Base-by-base conservation (phyloP, 2,797 vertebrate species). In the Jordanella pulchra region DNA sequence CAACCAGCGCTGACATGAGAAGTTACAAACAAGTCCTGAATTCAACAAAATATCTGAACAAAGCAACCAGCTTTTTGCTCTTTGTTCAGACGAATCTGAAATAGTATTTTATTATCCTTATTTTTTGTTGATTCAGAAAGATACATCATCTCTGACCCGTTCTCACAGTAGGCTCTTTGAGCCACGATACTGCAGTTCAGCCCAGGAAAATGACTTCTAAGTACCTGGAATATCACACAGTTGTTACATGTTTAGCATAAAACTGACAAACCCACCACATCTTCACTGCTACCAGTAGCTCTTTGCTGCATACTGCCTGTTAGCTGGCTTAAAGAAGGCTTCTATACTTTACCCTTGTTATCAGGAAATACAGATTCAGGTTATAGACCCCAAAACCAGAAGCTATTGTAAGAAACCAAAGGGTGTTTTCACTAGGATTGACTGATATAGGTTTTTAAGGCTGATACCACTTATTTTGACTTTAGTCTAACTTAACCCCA, bases 1-100 rank as follows among this genome's bases (percentile, higher is more conserved):
- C 80, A 89, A 82, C 84, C 81, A 39, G 73, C 78, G 81, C 79
- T 76, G 42, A 84, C 81, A 89, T 73, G 69, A 82, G 84, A 90
- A 84, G 83, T 86, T 84, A 69, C 23, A 61, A 72, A 72, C 70
- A 69, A 58, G 53, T 77, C 82, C 79, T 74, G 78, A 88, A 86
- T 65, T 70, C 60, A 67, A 56, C 67, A 79, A 83, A 82, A 77
- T 12, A 79, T 61, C 60, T 75, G 80, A 55, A 63, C 15, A 50
- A 74, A 25, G 12, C 44, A 42, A 64, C 39, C 39, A 72, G 60
- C 67, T 65, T 54, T 51, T 73, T 73, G 42, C 72, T 60, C 23
- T 28, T 6, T 60, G 42, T 45, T 21, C 39, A 27, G 30, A 79
- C 67, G 45, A 50, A 77, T 55, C n/a, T 45, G 39, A 61, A 42